phyloP scores from a whole-genome alignment of 2,888 invertebrate genomes.

The Lepidocyrtinus sp. region DNA sequence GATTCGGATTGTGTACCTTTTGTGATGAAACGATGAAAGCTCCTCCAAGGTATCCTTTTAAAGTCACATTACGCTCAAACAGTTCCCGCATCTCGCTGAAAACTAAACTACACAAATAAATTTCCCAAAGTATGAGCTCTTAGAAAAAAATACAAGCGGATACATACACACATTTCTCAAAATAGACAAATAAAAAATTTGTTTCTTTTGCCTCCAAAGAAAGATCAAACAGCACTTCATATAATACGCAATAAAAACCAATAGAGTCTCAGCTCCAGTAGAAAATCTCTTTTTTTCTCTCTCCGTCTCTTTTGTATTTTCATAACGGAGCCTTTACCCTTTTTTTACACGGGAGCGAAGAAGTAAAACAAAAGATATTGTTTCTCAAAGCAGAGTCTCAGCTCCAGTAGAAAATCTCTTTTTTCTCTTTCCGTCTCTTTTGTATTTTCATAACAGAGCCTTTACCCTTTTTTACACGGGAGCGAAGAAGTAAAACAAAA shows the following conservation, averaged over 20 bases:
- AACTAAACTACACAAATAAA: constrained; percentile 34
- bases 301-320: too few species aligned
- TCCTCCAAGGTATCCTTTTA: constrained; percentile 37
- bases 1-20: constrained; percentile 30
- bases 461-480: neutral
- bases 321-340: neutral
- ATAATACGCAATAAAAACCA: too few species aligned
- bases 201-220: neutral
- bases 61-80: constrained; percentile 29
- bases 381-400: neutral
- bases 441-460: too few species aligned
- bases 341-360: neutral
- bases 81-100: constrained; percentile 42
- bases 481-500: neutral
- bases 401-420: neutral
- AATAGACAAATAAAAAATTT: neutral
- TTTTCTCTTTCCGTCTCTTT: neutral
- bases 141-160: constrained; percentile 15
- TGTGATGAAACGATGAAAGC: constrained; percentile 33
- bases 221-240: constrained; percentile 11
- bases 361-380: neutral
- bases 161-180: neutral
- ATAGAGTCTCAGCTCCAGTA: too few species aligned
- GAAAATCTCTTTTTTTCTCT: too few species aligned
- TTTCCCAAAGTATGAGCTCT: constrained; percentile 39